Evolutionary conservation across 2,888 invertebrate genomes (phyloP), one percentile per base, ranked within the genome.

Genomic region (Parochlus steinenii): DNA sequence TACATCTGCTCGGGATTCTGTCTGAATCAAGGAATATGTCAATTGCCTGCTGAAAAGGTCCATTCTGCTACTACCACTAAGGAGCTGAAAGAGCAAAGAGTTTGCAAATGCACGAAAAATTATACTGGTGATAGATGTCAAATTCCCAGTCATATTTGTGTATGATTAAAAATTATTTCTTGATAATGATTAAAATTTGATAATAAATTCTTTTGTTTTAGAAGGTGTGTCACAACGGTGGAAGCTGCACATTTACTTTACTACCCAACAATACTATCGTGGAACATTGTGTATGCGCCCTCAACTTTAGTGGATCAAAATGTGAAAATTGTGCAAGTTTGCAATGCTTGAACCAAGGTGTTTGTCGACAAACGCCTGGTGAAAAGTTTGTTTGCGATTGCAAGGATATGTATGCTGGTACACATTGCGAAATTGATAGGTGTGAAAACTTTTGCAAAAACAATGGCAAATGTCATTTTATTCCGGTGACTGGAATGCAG

Each of bases 1-100:
- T 74, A 71, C 53, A 64, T 70, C 37, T 80, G 80, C 50, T 70
- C 74, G 3, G 71, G 70, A 29, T 67, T 66, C 50, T 80, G 80
- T 48, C 60, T 64, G 45, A 72, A 74, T 49, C 66, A 69, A 41
- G 74, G 69, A 23, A 48, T 61, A 37, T 74, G 73, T 43, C 62
- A 63, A 31, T 54, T 64, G 6, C 36, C 36, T 4, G 24, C 10
- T n/a, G 28, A 20, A 12, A 6, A 8, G 10, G n/a, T n/a, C n/a
- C n/a, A n/a, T n/a, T 28, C 6, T 25, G 7, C 14, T 7, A 3
- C 17, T 7, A 18, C 19, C 5, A 22, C 50, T 48, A 47, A 44
- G 41, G 44, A 38, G 40, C 45, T 37, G 44, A 42, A 15, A 40
- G 37, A 33, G 45, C 48, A 43, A 37, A 31, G 39, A 43, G 43